Evolutionary conservation across 2,113 vertebrate species (phyloP).

Genomic region (Scophthalmus maximus): DNA sequence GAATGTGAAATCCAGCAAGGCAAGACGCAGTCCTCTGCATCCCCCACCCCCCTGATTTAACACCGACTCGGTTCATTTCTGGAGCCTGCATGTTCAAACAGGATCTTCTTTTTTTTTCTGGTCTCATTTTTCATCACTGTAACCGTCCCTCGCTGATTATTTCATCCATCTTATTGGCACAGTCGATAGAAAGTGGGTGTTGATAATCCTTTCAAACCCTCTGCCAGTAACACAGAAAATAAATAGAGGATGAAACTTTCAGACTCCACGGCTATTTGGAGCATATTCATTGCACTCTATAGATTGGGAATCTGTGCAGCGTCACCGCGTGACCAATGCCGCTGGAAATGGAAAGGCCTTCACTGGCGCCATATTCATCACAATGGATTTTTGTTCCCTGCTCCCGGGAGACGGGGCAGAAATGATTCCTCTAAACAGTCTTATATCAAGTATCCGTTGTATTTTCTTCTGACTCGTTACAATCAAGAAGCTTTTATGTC

Average conservation of each 20-base stretch:
- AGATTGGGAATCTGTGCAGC: constrained; percentile 49
- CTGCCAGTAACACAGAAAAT: constrained; percentile 67
- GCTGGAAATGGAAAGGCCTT: constrained; percentile 60
- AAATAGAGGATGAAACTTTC: constrained; percentile 59
- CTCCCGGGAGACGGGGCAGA: constrained; percentile 48
- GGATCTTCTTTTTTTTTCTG: neutral
- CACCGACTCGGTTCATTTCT: neutral
- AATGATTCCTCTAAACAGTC: constrained; percentile 73
- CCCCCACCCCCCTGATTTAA: constrained; percentile 8
- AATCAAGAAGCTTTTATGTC: constrained; percentile 35
- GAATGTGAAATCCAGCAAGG: neutral
- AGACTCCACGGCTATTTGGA: constrained; percentile 52
- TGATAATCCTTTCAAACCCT: constrained; percentile 65
- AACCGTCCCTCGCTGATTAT: constrained; percentile 34
- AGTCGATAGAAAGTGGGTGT: constrained; percentile 63
- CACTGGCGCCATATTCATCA: constrained; percentile 73
- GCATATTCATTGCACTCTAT: constrained; percentile 70
- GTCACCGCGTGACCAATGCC: constrained; percentile 53
- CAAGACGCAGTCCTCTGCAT: neutral
- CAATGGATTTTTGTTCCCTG: constrained; percentile 60
- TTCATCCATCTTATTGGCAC: constrained; percentile 57
- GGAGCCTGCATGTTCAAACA: neutral
- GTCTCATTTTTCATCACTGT: constrained; percentile 40
- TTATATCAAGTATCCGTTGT: constrained; percentile 61
- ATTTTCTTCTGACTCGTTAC: constrained; percentile 38